phyloP scores from a whole-genome alignment of 1,140 invertebrate genomes.

The Cherax destructor region DNA sequence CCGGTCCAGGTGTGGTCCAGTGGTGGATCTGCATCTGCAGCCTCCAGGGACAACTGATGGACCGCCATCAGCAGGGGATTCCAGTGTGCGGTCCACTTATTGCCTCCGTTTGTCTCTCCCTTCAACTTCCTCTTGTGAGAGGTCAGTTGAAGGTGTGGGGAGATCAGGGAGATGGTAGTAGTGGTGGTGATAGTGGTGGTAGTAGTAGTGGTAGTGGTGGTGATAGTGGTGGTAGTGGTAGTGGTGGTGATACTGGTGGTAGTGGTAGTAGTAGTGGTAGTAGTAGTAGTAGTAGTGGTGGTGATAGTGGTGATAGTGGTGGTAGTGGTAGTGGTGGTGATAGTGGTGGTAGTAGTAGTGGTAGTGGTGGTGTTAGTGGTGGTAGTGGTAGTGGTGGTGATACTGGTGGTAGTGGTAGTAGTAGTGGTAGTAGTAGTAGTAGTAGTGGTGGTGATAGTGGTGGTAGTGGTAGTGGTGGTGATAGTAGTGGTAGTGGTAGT shows the following conservation, averaged over 20 bases:
- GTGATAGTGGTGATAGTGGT: background rate
- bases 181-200: too few species aligned
- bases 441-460: background rate
- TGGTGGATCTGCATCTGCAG: too few species aligned
- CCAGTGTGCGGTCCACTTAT: too few species aligned
- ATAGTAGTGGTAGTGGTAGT: background rate
- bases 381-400: background rate
- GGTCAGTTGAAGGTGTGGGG: too few species aligned
- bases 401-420: background rate
- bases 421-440: background rate
- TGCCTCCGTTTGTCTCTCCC: too few species aligned
- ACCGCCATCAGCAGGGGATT: too few species aligned
- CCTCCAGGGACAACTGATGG: too few species aligned
- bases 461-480: background rate
- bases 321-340: background rate
- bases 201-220: background rate
- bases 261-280: background rate
- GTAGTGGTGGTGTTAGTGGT: background rate
- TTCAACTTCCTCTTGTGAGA: too few species aligned
- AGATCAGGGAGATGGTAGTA: background rate
- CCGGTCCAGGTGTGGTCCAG: too few species aligned
- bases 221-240: background rate
- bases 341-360: background rate
- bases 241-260: background rate
- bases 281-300: background rate